Conservation (phyloP, 2,113 vertebrate genomes). For the Leucosticte australis region DNA sequence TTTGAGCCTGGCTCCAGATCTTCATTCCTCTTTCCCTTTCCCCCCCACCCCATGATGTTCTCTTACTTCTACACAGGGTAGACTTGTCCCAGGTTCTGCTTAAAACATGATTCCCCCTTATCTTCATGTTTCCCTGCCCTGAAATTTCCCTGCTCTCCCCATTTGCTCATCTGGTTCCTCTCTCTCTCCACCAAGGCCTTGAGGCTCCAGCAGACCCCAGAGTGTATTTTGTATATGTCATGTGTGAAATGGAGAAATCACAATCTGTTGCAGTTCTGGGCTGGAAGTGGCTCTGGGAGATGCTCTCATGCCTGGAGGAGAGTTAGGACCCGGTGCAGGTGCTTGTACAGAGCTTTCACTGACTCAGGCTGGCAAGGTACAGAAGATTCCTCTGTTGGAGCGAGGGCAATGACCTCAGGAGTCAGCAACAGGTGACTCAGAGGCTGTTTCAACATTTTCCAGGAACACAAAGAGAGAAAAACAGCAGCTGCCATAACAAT, state of each 20-base stretch:
- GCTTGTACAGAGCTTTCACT: background rate
- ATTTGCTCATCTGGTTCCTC: background rate
- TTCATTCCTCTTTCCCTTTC: background rate
- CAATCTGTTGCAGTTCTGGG: background rate
- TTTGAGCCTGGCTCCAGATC: background rate
- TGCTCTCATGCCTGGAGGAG: background rate
- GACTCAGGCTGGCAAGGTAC: background rate
- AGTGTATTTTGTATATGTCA: fast-evolving
- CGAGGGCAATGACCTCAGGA: background rate
- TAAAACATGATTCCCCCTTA: background rate
- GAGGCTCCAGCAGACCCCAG: background rate
- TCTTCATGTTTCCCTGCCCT: background rate
- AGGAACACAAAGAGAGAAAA: background rate
- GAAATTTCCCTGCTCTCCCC: background rate
- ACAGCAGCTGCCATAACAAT: background rate
- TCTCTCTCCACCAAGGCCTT: background rate
- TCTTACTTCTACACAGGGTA: background rate
- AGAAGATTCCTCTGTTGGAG: background rate
- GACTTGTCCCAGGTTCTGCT: background rate
- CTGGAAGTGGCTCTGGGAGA: background rate
- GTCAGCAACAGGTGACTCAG: background rate
- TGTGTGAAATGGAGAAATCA: background rate
- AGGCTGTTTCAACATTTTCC: background rate
- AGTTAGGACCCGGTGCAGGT: background rate
- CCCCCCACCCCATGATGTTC: background rate